Conservation (phyloP, 2,797 vertebrate genomes). For the Bovichtus variegatus region DNA sequence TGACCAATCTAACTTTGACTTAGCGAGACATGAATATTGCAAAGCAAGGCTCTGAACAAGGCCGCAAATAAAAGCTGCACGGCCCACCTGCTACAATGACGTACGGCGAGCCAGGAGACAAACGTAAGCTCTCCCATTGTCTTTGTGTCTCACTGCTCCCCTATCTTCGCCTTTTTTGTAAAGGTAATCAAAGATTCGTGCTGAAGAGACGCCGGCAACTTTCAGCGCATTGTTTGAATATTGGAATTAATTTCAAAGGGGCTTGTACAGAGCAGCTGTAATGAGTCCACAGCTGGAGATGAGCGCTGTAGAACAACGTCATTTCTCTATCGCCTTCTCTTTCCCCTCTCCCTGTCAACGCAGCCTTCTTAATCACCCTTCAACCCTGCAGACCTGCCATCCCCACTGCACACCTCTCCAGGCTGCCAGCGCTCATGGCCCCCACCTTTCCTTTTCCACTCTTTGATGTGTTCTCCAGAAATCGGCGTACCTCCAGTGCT, state of each 20-base stretch:
- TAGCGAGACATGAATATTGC: slow-evolving; percentile 50
- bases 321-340: slow-evolving; percentile 49
- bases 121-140: slow-evolving; percentile 36
- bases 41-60: slow-evolving; percentile 41
- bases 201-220: slow-evolving; percentile 54
- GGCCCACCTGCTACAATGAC: slow-evolving; percentile 58
- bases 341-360: slow-evolving; percentile 55
- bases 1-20: slow-evolving; percentile 44
- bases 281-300: slow-evolving; percentile 67
- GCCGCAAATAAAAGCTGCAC: slow-evolving; percentile 49
- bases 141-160: slow-evolving; percentile 35
- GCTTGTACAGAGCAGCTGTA: slow-evolving; percentile 57
- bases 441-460: slow-evolving; percentile 36
- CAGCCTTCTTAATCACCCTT: slow-evolving; percentile 75
- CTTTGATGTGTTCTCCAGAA: slow-evolving; percentile 78
- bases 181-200: slow-evolving; percentile 65
- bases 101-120: slow-evolving; percentile 2
- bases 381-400: slow-evolving; percentile 75
- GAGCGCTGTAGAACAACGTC: slow-evolving; percentile 53
- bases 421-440: slow-evolving; percentile 56
- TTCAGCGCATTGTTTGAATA: slow-evolving; percentile 65
- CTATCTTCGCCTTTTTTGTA: slow-evolving; percentile 60
- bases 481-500: slow-evolving; percentile 50
- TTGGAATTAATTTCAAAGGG: slow-evolving; percentile 66
- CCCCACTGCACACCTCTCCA: slow-evolving; percentile 53